Evolutionary conservation across 2,797 vertebrate species (phyloP).

Genomic region (Urocyon cinereoargenteus): DNA sequence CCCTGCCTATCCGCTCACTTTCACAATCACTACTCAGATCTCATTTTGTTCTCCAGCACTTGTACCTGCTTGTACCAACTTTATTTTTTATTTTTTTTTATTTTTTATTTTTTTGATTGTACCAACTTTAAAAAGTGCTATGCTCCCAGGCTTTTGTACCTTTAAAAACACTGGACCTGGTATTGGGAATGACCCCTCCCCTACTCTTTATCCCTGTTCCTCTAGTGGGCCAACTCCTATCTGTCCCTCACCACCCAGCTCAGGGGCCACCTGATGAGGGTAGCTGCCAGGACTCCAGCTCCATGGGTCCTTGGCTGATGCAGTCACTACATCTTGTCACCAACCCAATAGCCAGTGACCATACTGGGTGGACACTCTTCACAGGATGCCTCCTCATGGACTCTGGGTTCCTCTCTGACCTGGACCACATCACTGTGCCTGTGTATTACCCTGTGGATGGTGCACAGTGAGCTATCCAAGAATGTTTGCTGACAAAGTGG

Average conservation of each 20-base stretch:
- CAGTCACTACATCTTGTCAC: background rate
- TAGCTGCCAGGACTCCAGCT: background rate
- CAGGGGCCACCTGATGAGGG: rapidly evolving
- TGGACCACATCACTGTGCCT: background rate
- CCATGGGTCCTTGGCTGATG: background rate
- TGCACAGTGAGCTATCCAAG: background rate
- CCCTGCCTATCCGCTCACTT: background rate
- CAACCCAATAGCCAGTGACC: background rate
- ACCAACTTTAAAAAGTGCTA: background rate
- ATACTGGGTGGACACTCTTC: background rate
- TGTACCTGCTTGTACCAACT: background rate
- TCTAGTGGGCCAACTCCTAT: background rate
- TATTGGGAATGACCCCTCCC: background rate
- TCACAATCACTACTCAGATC: background rate
- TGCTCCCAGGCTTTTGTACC: background rate
- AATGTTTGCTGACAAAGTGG: background rate
- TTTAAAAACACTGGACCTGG: background rate
- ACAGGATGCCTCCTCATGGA: background rate
- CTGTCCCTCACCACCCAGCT: background rate
- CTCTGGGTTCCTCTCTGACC: background rate
- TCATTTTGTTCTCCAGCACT: background rate
- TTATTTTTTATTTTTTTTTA: no score
- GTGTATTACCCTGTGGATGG: background rate
- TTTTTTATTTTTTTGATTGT: no score
- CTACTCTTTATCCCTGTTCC: background rate